These are phyloP conservation scores for Myotis yumanensis DNA, from an alignment of 2,113 vertebrate genomes.

Conservation along the genomic window DNA sequence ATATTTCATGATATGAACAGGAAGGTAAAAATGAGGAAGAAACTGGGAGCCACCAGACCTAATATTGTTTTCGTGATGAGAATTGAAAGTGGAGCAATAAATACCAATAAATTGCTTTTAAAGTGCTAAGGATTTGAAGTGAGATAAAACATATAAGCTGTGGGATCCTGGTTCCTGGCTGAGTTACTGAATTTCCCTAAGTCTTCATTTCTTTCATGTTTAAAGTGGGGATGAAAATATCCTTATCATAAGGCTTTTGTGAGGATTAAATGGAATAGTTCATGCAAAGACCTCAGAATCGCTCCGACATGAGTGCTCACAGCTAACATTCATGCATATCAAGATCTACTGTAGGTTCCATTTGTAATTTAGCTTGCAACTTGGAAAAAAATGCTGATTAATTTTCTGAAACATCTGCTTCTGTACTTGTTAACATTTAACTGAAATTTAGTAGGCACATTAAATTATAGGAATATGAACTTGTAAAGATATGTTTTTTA, in stretches of 20 bases:
- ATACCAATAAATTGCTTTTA: background rate
- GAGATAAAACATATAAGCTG: background rate
- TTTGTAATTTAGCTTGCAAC: background rate
- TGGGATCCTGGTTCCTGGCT: background rate
- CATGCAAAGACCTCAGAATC: background rate
- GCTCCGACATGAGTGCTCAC: background rate
- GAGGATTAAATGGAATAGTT: background rate
- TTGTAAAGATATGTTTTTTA: background rate
- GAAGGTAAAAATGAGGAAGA: conserved; percentile 41
- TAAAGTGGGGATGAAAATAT: background rate
- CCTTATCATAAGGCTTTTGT: background rate
- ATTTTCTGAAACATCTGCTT: conserved; percentile 1
- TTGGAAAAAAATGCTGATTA: background rate
- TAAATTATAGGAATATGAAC: background rate
- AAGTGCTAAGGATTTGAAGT: background rate
- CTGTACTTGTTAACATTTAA: background rate
- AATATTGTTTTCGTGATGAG: background rate
- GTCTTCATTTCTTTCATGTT: conserved; percentile 10
- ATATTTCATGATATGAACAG: background rate
- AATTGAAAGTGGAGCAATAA: background rate
- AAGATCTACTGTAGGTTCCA: background rate
- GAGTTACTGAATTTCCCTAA: background rate
- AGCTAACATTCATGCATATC: background rate
- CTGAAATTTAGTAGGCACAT: background rate
- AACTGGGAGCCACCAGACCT: background rate